These are phyloP conservation scores for Gambusia affinis DNA, from an alignment of 2,113 vertebrate genomes.

Conservation along the genomic window DNA sequence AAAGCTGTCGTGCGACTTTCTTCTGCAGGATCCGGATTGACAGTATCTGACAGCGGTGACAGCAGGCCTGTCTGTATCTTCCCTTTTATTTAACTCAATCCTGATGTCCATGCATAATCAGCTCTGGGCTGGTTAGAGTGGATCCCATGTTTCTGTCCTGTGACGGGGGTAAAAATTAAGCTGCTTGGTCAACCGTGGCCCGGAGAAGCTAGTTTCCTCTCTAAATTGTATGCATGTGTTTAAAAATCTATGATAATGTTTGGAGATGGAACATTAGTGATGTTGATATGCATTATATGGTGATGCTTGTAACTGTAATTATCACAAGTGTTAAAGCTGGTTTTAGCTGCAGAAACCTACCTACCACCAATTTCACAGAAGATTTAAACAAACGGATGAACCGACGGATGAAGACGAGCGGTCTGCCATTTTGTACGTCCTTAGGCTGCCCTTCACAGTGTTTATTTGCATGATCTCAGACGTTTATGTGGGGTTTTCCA, in stretches of 20 bases:
- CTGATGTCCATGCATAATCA: slow-evolving; percentile 3
- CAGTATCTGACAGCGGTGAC: slow-evolving; percentile 29
- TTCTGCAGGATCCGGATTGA: slow-evolving; percentile 10
- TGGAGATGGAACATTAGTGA: neutral
- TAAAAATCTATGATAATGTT: neutral
- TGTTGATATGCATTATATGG: slow-evolving; percentile 22
- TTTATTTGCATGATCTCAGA: neutral
- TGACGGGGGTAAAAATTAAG: slow-evolving; percentile 41
- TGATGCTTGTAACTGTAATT: slow-evolving; percentile 37
- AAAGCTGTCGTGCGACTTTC: neutral
- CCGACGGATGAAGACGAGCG: neutral
- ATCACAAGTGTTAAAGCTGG: neutral
- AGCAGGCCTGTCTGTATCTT: slow-evolving; percentile 24
- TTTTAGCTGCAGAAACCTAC: neutral
- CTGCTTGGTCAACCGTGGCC: slow-evolving; percentile 7
- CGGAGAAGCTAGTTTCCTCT: neutral
- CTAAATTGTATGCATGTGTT: slow-evolving; percentile 15
- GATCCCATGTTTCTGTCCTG: slow-evolving; percentile 7
- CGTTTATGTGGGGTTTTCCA: neutral
- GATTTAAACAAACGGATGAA: neutral
- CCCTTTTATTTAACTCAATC: slow-evolving; percentile 6
- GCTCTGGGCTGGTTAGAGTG: neutral
- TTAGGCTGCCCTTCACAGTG: neutral
- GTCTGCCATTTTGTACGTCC: neutral
- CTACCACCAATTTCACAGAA: neutral